A percentile compares a stretch with the other conserved stretches of the same genome.
These are phyloP conservation scores for Drosophila barbarae DNA, from an alignment of 2,888 invertebrate species.

Conservation along the genomic window DNA sequence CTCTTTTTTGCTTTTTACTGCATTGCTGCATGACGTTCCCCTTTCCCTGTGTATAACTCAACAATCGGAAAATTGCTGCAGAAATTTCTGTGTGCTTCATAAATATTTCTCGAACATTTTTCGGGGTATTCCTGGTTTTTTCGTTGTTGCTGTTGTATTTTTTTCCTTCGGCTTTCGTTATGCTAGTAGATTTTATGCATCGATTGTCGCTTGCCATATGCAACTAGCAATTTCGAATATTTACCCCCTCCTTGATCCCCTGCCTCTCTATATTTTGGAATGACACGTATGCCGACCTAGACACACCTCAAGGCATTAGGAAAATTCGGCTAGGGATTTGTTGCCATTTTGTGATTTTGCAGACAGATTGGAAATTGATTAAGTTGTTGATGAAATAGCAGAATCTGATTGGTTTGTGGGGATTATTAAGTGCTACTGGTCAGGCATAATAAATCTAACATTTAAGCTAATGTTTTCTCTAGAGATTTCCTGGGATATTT, in stretches of 20 bases:
- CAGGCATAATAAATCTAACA: background rate
- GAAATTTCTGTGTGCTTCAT: conserved; percentile 30
- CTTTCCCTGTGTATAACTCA: conserved; percentile 6
- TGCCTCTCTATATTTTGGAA: background rate
- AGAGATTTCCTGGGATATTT: too few species aligned
- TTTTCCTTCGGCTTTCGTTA: background rate
- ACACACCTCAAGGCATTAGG: conserved; percentile 37
- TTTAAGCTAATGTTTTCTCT: background rate
- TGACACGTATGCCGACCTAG: conserved; percentile 14
- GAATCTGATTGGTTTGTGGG: background rate
- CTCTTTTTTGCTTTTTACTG: background rate
- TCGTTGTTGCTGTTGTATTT: background rate
- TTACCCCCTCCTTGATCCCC: background rate
- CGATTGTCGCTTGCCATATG: conserved; percentile 44
- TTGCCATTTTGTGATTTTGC: conserved; percentile 20
- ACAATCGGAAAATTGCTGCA: conserved; percentile 41
- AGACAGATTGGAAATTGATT: conserved; percentile 29
- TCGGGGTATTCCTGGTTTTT: conserved; percentile 7
- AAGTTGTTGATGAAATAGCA: conserved; percentile 8
- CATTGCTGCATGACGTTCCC: background rate
- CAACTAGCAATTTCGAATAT: conserved; percentile 36
- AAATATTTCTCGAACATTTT: conserved; percentile 39
- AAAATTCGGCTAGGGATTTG: conserved; percentile 28
- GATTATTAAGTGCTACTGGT: conserved; percentile 1
- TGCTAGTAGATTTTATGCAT: conserved; percentile 21